A percentile compares a stretch with the other conserved stretches of the same genome.
Conservation (phyloP, 30 jellyfish, hydroid and myxozoan genomes). For the Aurelia aurita region DNA sequence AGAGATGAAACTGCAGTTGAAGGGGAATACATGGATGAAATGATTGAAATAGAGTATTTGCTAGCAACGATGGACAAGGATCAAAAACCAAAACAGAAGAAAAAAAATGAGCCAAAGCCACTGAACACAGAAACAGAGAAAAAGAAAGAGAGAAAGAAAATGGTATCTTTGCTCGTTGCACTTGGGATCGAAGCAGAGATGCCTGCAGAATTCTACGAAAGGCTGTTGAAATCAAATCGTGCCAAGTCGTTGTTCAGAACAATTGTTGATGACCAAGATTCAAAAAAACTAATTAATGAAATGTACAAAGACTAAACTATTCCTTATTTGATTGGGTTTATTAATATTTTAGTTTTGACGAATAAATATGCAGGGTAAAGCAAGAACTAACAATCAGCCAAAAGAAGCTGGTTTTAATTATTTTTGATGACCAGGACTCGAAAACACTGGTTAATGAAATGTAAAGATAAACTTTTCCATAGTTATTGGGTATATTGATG, state of each 20-base stretch:
- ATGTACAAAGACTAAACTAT: background rate
- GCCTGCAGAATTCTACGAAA: conserved; percentile 70
- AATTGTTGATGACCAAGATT: conserved; percentile 30
- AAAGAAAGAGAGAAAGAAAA: conserved; percentile 12
- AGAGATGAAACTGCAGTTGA: background rate
- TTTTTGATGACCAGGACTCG: conserved; percentile 25
- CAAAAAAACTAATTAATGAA: conserved; percentile 17
- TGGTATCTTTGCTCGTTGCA: conserved; percentile 51
- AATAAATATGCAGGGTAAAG: too few relatives aligned
- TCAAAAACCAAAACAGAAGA: conserved; percentile 1
- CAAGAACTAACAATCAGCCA: too few relatives aligned
- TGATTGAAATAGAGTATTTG: conserved; percentile 60
- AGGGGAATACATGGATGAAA: conserved; percentile 48
- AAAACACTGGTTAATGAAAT: conserved; percentile 10
- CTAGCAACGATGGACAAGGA: conserved; percentile 35
- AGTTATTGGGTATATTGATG: too few relatives aligned
- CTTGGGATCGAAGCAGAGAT: conserved; percentile 75
- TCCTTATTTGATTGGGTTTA: too few relatives aligned
- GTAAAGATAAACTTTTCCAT: too few relatives aligned
- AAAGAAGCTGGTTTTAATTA: conserved; percentile 33
- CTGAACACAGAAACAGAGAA: too few relatives aligned
- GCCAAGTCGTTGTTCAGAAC: conserved; percentile 50
- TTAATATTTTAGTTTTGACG: too few relatives aligned
- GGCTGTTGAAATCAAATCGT: conserved; percentile 38
- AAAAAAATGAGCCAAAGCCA: background rate